Evolutionary conservation across 2,888 invertebrate genomes (phyloP), one percentile per base, ranked within the genome.

Genomic region (Coecobrya sp.): DNA sequence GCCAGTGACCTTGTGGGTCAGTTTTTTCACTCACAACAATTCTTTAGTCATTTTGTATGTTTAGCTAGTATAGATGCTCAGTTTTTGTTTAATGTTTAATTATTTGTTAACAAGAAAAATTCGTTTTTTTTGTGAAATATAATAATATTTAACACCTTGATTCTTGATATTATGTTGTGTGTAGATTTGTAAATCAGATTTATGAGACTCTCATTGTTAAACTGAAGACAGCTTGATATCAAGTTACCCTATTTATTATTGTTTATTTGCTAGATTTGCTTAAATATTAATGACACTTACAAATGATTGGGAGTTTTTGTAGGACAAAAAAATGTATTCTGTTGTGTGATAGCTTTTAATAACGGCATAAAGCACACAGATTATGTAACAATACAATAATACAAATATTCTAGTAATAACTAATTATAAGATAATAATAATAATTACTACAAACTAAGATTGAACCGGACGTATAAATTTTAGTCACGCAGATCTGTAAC

Each of bases 401-500:
- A 79, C 52, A 73, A 73, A 36, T 42, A 36, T 42, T 73, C 36
- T 73, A 73, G 70, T 30, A 42, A 73, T 55, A 82, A 82, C 19
- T 81, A 81, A 10, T 25, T 10, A 49, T 82, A 19, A 59, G 62
- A 82, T 19, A 62, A 65, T 7, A 36, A 36, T 36, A 36, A 36
- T 36, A 36, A 36, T 36, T 27, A 42, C 16, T 16, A 73, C 19
- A 22, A 42, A 42, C 4, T 27, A 73, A n/a, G 3, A 49, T 70
- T 25, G 25, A 25, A 70, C 70, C 49, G 49, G 49, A 68, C 49
- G 49, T 7, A 70, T 70, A 86, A 76, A 68, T 68, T 22, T 62
- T 91, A 91, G 91, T 91, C 91, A 86, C 81, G 59, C 68, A 91
- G 91, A 91, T 91, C 91, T 91, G 91, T 79, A 91, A 73, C 7